Evolutionary conservation across 2,888 invertebrate genomes (phyloP), one percentile per base, ranked within the genome.

Genomic region (Cistogaster globosa): DNA sequence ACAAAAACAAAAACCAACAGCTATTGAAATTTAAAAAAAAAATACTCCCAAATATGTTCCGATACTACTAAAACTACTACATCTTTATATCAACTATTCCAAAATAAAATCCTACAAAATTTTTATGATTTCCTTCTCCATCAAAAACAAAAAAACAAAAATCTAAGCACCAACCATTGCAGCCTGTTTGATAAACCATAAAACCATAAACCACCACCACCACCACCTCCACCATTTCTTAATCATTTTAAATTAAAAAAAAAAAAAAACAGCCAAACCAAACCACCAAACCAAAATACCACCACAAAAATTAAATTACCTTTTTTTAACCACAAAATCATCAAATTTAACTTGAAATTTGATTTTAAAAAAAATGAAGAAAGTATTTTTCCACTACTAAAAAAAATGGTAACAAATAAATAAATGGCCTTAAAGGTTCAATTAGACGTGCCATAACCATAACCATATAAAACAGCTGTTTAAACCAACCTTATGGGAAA

Each of bases 171-270:
- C 77, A 82, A 32, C 75, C 55, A 57, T 67, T 58, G 69, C 74
- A 57, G 53, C 60, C 72, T 78, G 72, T 68, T 74, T 69, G 67
- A 78, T 51, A 75, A 71, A 62, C 42, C 20, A 58, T 58, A n/a
- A 67, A 68, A 68, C 69, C 83, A 83, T 53, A 32, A 32, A 1
- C 72, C 77, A 82, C 65, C 76, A 65, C 74, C 62, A 83, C 67
- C 72, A 83, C 72, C 77, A 82, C 65, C 76, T 69, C 74, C 62
- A 84, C 67, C 72, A 83, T 68, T 74, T 68, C 45, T 81, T 68
- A 62, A 71, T 65, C 42, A 18, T 57, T 65, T 69, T 38, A 11
- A 57, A 22, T 18, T n/a, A n/a, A 32, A 82, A 60, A 62, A 74
- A 58, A 81, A 75, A 57, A n/a, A n/a, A n/a, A n/a, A n/a, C n/a